A percentile compares a stretch with the other conserved stretches of the same genome.
These are phyloP conservation scores for Hormiphora californensis DNA, from an alignment of 37 sponge, comb jelly and placozoan species.

Conservation along the genomic window DNA sequence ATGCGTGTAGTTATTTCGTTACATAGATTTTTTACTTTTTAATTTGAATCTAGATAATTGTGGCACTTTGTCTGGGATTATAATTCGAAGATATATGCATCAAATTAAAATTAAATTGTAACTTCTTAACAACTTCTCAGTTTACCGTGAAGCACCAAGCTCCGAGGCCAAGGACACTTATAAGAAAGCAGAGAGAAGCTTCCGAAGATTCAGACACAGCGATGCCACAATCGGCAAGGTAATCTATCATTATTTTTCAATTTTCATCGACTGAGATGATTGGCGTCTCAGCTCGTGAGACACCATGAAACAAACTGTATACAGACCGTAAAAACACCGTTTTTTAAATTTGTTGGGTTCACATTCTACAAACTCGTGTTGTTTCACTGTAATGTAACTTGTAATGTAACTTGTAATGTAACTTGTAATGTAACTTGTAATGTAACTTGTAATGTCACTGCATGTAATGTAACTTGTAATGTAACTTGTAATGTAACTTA, in stretches of 20 bases:
- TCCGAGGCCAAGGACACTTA: slow-evolving; percentile 21
- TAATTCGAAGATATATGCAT: background rate
- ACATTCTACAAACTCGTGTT: background rate
- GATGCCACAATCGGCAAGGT: slow-evolving; percentile 2
- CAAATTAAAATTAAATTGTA: background rate
- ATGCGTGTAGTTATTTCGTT: background rate
- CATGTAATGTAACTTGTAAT: background rate
- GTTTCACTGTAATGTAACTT: background rate
- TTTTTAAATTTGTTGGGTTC: background rate
- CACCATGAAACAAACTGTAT: too few relatives aligned
- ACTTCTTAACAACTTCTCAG: background rate
- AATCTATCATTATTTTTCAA: background rate
- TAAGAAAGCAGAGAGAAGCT: background rate
- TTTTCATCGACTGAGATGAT: background rate
- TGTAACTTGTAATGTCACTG: background rate
- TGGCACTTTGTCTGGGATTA: background rate
- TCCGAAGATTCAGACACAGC: background rate
- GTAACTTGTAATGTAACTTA: background rate
- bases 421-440: background rate
- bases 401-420: background rate
- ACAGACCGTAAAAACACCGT: too few relatives aligned
- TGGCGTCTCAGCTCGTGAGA: too few relatives aligned
- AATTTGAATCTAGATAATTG: background rate
- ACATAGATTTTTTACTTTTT: background rate
- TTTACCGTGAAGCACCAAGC: slow-evolving; percentile 16